A percentile compares a stretch with the other conserved stretches of the same genome.
These are phyloP conservation scores for Xiphorhynchus elegans DNA, from an alignment of 2,113 vertebrate genomes.

Conservation along the genomic window DNA sequence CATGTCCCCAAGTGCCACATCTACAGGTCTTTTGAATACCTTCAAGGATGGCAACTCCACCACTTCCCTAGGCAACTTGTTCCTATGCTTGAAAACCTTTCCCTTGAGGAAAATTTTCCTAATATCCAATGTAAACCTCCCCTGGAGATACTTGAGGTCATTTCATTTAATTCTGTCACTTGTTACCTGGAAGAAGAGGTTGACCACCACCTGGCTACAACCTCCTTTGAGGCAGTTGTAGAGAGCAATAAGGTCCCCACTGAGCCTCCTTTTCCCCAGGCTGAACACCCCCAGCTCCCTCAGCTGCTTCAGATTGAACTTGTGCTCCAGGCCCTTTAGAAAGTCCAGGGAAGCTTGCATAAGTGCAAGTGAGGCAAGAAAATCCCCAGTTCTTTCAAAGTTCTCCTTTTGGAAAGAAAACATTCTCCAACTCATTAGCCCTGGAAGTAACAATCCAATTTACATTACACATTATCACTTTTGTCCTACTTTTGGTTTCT, in stretches of 20 bases:
- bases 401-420: neutral
- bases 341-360: neutral
- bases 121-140: neutral
- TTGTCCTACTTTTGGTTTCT: neutral
- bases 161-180: neutral
- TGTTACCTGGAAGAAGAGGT: neutral
- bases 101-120: neutral
- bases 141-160: neutral
- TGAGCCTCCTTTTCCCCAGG: neutral
- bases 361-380: neutral
- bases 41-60: neutral
- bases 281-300: neutral
- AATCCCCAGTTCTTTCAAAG: neutral
- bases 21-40: neutral
- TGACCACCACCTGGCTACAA: neutral
- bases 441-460: neutral
- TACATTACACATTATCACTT: neutral
- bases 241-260: fast-evolving
- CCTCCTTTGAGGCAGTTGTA: neutral
- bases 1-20: neutral
- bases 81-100: neutral
- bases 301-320: neutral
- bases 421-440: neutral
- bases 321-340: neutral
- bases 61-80: neutral